Base-by-base conservation (phyloP, 2,797 vertebrate genomes). In the Hylomyscus alleni region DNA sequence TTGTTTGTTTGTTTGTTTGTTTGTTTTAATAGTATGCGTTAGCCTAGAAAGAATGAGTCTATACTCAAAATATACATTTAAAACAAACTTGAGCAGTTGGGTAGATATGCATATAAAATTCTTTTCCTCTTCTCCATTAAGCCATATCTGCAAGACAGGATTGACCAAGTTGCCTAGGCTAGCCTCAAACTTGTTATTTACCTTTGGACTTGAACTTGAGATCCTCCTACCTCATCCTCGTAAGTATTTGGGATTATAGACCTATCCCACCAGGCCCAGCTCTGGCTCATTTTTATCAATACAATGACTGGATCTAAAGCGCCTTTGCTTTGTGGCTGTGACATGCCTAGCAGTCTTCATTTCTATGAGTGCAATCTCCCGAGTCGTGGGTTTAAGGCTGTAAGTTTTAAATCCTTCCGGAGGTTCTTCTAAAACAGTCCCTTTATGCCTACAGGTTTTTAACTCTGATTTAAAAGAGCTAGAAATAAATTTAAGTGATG, bases 401-500 rank as follows among this genome's bases (percentile, higher is more conserved):
- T 86, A 92, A 96, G 80, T 88, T 97, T 47, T 84, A 95, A 40
- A 40, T 93, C 15, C 24, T 37, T 96, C 40, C 52, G 80, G 40
- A 94, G 37, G 85, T 82, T 91, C 83, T 91, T 96, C 89, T 82
- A 83, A 95, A 96, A 83, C 2, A 67, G n/a, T 75, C n/a, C 65
- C 83, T 91, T 94, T 87, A 94, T 40, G 15, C 58, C 62, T 85
- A 58, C 37, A 93, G 82, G 58, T 40, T 95, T 93, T 93, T 86
- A 44, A 94, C 94, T 95, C 93, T 85, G 56, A 95, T 50, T 87
- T 94, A 76, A 94, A 96, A 93, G 90, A 94, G n/a, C 34, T 89
- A 13, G 26, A 87, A 95, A 93, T 89, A 69, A 91, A 93, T 92
- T 72, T 83, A 89, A 95, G 26, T 86, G 80, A 62, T 92, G 76